Evolutionary conservation across 2,113 vertebrate genomes (phyloP).

Genomic region (Baryphthengus martii): DNA sequence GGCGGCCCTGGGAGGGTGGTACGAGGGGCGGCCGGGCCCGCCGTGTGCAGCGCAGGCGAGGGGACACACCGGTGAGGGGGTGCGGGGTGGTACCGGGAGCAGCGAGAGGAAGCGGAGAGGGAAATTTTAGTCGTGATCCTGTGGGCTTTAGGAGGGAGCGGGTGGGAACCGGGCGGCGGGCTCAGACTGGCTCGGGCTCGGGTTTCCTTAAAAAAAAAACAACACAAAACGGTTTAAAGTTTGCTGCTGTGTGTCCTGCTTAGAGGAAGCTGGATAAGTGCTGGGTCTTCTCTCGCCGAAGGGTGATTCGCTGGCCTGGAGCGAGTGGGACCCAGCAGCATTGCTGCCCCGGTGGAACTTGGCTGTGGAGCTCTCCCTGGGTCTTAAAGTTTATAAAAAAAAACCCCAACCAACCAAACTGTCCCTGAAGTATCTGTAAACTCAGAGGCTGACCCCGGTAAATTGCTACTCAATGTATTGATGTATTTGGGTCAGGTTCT

Average conservation of each 20-base stretch:
- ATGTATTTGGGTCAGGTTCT: background rate
- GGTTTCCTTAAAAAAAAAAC: rapidly evolving
- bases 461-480: background rate
- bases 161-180: background rate
- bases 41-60: background rate
- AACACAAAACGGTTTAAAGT: background rate
- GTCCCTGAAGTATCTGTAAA: background rate
- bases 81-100: background rate
- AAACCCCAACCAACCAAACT: background rate
- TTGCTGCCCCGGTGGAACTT: no score
- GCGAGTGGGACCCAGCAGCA: background rate
- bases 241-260: rapidly evolving
- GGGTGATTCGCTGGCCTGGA: background rate
- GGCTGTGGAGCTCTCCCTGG: background rate
- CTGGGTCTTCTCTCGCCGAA: rapidly evolving
- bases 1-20: background rate
- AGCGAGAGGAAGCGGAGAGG: background rate
- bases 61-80: background rate
- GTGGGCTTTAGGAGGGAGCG: background rate
- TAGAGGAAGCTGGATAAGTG: rapidly evolving
- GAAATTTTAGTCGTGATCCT: background rate
- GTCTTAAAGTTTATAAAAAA: background rate
- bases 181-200: background rate
- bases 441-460: background rate
- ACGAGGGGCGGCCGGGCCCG: background rate